Evolutionary conservation across 1,140 invertebrate genomes (phyloP), one percentile per base, ranked within the genome.

Genomic region (Aphidius gifuensis): DNA sequence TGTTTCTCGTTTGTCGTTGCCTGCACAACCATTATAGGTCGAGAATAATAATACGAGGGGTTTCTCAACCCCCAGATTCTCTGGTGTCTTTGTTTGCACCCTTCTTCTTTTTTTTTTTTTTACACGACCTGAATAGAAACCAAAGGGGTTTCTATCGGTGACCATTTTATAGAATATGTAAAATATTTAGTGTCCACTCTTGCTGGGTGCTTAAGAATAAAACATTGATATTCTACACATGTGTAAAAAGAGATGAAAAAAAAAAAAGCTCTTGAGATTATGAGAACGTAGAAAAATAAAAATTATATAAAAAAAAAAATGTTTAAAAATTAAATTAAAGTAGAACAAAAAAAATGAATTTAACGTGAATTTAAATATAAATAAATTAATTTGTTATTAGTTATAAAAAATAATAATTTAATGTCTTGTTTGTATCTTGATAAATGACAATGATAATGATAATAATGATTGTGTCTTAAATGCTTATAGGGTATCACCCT

Each of bases 161-260:
- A 42, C 11, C 39, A 7, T 57, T 62, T 44, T 16, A 32, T 16
- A 56, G 58, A 63, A 48, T 23, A 44, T 64, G 59, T 66, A 55
- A 66, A 66, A 66, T 66, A 64, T 64, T 66, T 54, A 66, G 48
- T 51, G 43, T 48, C 42, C 51, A 47, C 43, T 54, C 43, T 38
- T 38, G 39, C 6, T 39, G n/a, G 42, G n/a, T 6, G 23, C 44
- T 58, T 23, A 46, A 43, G 39, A 39, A 49, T 23, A 39, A 11
- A 60, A 40, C 38, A 46, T 16, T 32, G 2, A 21, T 50, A 23
- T 16, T 50, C 38, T 50, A 8, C 9, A 48, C 9, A 16, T 16
- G 46, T 32, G 9, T 32, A 57, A 57, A 44, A 44, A 62, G 16
- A 45, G 16, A 9, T 7, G 46, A 11, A 56, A 21, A n/a, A 44